These are phyloP conservation scores for Grammomys dolichurus DNA, from an alignment of 2,113 vertebrate species.

Conservation along the genomic window DNA sequence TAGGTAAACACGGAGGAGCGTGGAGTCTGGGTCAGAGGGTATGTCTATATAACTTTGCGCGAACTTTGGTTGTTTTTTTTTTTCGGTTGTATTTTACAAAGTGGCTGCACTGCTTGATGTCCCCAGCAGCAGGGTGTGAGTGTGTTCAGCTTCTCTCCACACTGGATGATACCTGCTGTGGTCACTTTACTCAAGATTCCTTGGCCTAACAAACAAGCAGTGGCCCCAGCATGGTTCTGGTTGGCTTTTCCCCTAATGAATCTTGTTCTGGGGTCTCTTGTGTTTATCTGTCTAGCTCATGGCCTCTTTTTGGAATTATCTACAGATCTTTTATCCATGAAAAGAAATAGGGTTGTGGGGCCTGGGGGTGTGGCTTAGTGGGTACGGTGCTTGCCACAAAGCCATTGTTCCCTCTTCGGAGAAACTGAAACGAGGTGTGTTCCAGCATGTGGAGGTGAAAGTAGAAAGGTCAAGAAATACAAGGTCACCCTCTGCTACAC, in stretches of 20 bases:
- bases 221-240: not conserved
- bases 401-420: not conserved
- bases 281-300: not conserved
- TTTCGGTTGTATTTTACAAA: not conserved
- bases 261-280: not conserved
- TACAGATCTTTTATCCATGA: not conserved
- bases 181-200: not conserved
- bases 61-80: not conserved
- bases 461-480: not conserved
- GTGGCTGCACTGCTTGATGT: not conserved
- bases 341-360: not conserved
- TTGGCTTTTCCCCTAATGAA: not conserved
- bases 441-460: no score
- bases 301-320: not conserved
- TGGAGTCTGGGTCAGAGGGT: not conserved
- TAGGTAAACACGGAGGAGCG: not conserved
- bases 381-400: not conserved
- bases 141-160: not conserved
- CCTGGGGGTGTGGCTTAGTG: not conserved
- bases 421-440: not conserved
- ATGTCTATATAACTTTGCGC: constrained; percentile 20
- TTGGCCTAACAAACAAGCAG: not conserved
- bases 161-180: fast-evolving
- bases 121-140: not conserved
- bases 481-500: not conserved